A percentile compares a stretch with the other conserved stretches of the same genome.
Evolutionary conservation across 2,113 vertebrate species (phyloP).

Genomic region (Perca flavescens): DNA sequence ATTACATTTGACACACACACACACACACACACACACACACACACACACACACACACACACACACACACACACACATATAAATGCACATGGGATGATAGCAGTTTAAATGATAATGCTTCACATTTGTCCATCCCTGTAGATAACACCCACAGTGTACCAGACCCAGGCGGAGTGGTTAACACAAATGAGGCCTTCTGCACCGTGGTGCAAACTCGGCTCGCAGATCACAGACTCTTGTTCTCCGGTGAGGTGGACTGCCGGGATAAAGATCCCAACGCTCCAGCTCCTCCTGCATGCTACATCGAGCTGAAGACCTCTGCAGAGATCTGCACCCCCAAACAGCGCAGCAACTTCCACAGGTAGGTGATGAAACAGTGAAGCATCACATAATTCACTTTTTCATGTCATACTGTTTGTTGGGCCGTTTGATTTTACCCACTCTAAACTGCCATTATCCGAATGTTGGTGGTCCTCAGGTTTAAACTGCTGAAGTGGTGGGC

Average conservation of each 20-base stretch:
- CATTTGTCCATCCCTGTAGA: constrained; percentile 76
- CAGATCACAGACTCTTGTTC: constrained; percentile 88
- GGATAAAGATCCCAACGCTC: constrained; percentile 78
- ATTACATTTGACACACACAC: not conserved
- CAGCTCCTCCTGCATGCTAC: constrained; percentile 87
- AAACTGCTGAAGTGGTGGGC: constrained; percentile 96
- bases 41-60: not conserved
- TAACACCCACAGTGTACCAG: constrained; percentile 79
- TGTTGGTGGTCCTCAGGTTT: constrained; percentile 80
- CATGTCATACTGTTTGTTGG: not conserved
- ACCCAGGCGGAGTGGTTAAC: constrained; percentile 88
- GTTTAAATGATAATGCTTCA: not conserved
- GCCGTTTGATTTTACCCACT: too few species aligned
- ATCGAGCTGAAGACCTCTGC: constrained; percentile 92
- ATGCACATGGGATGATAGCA: not conserved
- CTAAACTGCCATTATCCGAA: not conserved
- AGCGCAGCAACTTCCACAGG: constrained; percentile 91
- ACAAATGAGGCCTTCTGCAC: constrained; percentile 94
- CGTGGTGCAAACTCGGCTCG: constrained; percentile 89
- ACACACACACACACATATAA: too few species aligned
- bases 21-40: too few species aligned
- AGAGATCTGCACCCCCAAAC: constrained; percentile 89
- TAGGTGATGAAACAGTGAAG: constrained; percentile 40
- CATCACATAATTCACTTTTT: not conserved
- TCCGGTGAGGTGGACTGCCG: constrained; percentile 93